phyloP scores from a whole-genome alignment of 2,888 invertebrate species.

The Andrena bucephala region DNA sequence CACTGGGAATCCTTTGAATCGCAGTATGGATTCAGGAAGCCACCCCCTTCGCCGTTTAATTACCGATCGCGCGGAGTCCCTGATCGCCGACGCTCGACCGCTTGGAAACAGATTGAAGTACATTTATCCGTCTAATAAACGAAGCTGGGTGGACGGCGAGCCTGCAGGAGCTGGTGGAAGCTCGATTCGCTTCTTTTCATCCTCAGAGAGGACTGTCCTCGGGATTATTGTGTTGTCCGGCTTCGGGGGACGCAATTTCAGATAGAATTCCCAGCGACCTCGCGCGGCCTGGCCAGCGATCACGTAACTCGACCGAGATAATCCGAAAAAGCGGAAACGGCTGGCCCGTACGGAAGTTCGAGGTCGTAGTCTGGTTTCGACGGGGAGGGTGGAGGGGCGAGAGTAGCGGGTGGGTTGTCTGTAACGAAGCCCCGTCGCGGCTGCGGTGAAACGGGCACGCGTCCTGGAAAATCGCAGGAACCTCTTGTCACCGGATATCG shows the following conservation, averaged over 20 bases:
- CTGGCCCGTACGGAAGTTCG: conserved; percentile 48
- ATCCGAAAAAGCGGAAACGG: conserved; percentile 60
- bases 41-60: no score
- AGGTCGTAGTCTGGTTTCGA: conserved; percentile 34
- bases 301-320: conserved; percentile 60
- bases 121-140: background rate
- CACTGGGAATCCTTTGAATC: no score
- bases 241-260: conserved; percentile 69
- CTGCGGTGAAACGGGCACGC: conserved; percentile 24
- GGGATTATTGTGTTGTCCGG: conserved; percentile 72
- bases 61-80: no score
- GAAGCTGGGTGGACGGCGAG: background rate
- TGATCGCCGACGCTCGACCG: no score
- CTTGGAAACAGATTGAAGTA: background rate
- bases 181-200: conserved; percentile 43
- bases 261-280: conserved; percentile 43
- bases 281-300: conserved; percentile 53
- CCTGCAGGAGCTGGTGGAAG: background rate
- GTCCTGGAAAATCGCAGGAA: conserved; percentile 50
- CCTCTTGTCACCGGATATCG: conserved; percentile 59
- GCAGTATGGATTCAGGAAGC: no score
- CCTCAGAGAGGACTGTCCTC: conserved; percentile 16
- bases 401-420: conserved; percentile 13
- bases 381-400: background rate
- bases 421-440: conserved; percentile 33